phyloP scores from a whole-genome alignment of 2,113 vertebrate species.

The Clarias magur region DNA sequence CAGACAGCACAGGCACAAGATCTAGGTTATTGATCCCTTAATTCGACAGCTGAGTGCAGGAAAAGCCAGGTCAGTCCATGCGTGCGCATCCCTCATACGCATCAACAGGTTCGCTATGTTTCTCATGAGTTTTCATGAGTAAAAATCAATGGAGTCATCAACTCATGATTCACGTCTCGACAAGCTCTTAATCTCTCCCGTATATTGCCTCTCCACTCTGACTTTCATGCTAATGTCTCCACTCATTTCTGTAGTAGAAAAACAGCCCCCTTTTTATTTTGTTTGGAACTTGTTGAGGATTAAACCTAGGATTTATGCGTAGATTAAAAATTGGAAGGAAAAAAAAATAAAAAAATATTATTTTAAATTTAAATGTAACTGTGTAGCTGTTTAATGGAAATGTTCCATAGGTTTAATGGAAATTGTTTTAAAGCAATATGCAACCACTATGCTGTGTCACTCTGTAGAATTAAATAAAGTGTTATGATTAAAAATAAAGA shows the following conservation, averaged over 20 bases:
- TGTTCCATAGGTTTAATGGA: not conserved
- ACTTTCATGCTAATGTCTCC: slow-evolving; percentile 32
- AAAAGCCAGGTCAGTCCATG: slow-evolving; percentile 31
- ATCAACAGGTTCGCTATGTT: slow-evolving; percentile 38
- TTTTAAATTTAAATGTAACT: not conserved
- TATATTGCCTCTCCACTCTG: slow-evolving; percentile 36
- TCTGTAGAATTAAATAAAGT: not conserved
- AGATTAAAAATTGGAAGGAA: not conserved
- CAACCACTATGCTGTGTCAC: not conserved
- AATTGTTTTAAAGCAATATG: not conserved
- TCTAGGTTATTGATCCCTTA: slow-evolving; percentile 45
- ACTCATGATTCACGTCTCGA: slow-evolving; percentile 49
- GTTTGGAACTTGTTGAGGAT: not conserved
- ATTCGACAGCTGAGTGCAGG: slow-evolving; percentile 34
- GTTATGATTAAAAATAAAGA: not conserved
- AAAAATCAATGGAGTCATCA: slow-evolving; percentile 46
- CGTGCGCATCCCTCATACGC: slow-evolving; percentile 1
- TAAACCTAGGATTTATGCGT: not conserved
- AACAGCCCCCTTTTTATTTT: not conserved
- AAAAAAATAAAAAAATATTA: not conserved
- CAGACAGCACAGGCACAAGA: not conserved
- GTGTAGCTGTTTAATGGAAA: not conserved
- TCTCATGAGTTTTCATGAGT: slow-evolving; percentile 36
- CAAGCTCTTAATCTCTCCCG: slow-evolving; percentile 51
- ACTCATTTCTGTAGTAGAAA: slow-evolving; percentile 24